These are phyloP conservation scores for Glossophaga mutica DNA, from an alignment of 2,797 vertebrate genomes.

Conservation along the genomic window DNA sequence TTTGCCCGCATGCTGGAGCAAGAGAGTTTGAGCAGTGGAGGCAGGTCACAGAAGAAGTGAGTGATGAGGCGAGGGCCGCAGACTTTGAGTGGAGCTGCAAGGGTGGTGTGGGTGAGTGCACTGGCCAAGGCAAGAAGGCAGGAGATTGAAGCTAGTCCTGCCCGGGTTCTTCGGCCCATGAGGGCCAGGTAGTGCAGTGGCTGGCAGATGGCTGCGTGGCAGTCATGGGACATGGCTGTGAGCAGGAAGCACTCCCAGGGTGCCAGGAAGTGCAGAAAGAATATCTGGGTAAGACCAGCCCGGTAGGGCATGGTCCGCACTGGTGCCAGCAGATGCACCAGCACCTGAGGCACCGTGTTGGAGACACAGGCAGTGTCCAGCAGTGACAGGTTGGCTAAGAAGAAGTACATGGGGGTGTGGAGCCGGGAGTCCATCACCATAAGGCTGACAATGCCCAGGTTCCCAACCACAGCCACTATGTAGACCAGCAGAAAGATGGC, in stretches of 20 bases:
- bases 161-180: background rate
- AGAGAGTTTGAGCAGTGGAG: conserved; percentile 17
- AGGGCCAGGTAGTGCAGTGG: background rate
- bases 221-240: conserved; percentile 40
- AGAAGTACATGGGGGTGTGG: conserved; percentile 44
- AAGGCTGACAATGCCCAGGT: conserved; percentile 9
- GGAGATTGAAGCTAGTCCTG: background rate
- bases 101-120: background rate
- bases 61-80: conserved; percentile 17
- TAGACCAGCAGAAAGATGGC: conserved; percentile 32
- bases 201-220: conserved; percentile 1
- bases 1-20: background rate
- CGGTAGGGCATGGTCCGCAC: background rate
- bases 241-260: conserved; percentile 42
- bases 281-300: conserved; percentile 54
- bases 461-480: conserved; percentile 35
- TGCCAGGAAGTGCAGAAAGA: conserved; percentile 46
- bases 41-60: conserved; percentile 51
- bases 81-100: conserved; percentile 13
- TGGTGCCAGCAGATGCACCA: conserved; percentile 24
- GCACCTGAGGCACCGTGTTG: conserved; percentile 27
- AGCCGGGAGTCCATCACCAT: background rate
- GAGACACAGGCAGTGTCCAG: conserved; percentile 43
- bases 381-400: conserved; percentile 47
- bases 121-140: conserved; percentile 10